Conservation (phyloP, 2,113 vertebrate genomes). For the Chaetura pelagica region DNA sequence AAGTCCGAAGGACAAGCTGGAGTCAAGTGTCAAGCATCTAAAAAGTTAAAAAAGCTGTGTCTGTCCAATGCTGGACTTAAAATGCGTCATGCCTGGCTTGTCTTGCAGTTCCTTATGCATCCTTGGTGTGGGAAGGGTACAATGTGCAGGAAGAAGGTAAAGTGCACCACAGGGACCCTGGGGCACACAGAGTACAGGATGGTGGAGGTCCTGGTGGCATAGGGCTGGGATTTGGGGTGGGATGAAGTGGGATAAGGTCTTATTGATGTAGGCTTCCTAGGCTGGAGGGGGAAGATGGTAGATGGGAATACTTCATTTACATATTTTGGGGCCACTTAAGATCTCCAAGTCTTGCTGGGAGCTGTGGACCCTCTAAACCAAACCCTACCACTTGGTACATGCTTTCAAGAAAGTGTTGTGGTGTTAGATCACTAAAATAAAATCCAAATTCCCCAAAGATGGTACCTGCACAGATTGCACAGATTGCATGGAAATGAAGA, state of each 20-base stretch:
- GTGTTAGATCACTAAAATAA: background rate
- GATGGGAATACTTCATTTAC: background rate
- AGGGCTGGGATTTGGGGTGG: background rate
- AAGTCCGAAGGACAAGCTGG: background rate
- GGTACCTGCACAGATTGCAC: background rate
- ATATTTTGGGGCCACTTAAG: background rate
- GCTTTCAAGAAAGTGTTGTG: background rate
- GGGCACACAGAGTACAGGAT: background rate
- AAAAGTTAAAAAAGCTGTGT: background rate
- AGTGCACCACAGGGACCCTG: background rate
- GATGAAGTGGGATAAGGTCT: background rate
- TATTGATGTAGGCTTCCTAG: background rate
- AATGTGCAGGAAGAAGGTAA: background rate
- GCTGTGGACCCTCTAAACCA: background rate
- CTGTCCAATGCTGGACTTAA: accelerated
- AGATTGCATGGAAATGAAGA: background rate
- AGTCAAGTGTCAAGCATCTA: background rate
- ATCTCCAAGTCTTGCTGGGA: background rate
- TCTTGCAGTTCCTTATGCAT: background rate
- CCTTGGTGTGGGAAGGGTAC: background rate
- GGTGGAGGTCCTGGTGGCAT: background rate
- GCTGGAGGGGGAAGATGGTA: background rate
- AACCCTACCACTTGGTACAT: background rate
- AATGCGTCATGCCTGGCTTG: background rate
- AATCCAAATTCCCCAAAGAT: background rate